Evolutionary conservation across 2,888 invertebrate species (phyloP), one percentile per base, ranked within the genome.

Genomic region (Drosophila paracracens): DNA sequence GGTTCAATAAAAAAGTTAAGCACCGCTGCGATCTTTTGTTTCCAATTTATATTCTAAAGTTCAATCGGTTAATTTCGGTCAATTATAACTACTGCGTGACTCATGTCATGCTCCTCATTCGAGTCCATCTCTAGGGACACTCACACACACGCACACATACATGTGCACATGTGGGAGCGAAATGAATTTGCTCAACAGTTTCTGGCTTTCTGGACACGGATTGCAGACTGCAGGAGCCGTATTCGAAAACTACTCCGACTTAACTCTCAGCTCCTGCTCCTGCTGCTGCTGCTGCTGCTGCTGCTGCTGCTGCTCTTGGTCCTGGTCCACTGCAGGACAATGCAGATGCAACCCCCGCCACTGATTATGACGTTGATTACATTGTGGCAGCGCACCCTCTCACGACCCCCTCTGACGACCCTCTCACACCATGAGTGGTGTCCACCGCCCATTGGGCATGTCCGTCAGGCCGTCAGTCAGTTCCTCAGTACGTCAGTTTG

Each of bases 361-460:
- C 82, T 86, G 82, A 86, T 86, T 86, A 86, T 88, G 83, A 88
- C 68, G 83, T 86, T 86, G 87, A 88, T 87, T 88, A 83, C 79
- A 88, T 86, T 88, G 87, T 67, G 81, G 76, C 73, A 68, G 67
- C 54, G 60, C 59, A 50, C 52, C 56, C 53, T 50, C 59, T 46
- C 4, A 25, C 25, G 25, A 6, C 25, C 13, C 36, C 13, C 27
- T 7, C 38, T 13, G 13, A 66, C 18, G 10, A 25, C 18, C 16
- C 18, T 2, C 46, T 16, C 25, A 46, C 25, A 25, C 46, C 46
- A 46, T 25, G 46, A 16, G 25, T 25, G 46, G 25, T 46, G 25
- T 16, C 59, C 31, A 29, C 60, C 54, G 51, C 72, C 57, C 67
- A 50, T 51, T 53, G 58, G 54, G 53, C 69, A 60, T 51, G 51